Conservation (phyloP, 1,140 invertebrate genomes). For the Chironomus striatipennis region DNA sequence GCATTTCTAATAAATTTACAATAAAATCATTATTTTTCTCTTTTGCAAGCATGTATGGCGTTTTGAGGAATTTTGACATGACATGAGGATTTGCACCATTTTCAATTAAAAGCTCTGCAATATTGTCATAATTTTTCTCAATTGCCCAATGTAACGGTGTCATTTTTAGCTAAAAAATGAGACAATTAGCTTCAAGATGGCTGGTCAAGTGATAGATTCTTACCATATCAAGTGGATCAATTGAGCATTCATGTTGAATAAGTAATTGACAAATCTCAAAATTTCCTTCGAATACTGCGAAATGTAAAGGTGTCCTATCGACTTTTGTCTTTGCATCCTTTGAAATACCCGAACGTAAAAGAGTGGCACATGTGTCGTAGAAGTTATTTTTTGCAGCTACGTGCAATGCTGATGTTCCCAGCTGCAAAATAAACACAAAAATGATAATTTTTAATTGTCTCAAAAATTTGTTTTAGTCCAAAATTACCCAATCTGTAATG, state of each 20-base stretch:
- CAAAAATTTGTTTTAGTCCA: not conserved
- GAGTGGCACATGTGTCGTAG: slow-evolving; percentile 67
- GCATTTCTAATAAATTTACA: slow-evolving; percentile 51
- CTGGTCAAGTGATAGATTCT: slow-evolving; percentile 27
- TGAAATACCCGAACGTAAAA: slow-evolving; percentile 76
- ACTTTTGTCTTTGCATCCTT: slow-evolving; percentile 86
- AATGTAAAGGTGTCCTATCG: slow-evolving; percentile 80
- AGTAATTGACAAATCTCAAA: slow-evolving; percentile 65
- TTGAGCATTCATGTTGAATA: slow-evolving; percentile 65
- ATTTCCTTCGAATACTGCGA: slow-evolving; percentile 80
- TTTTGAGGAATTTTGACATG: slow-evolving; percentile 76
- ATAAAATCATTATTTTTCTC: slow-evolving; percentile 43
- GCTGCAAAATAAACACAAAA: slow-evolving; percentile 41
- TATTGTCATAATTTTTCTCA: slow-evolving; percentile 65
- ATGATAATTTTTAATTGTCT: not conserved
- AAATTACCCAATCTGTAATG: slow-evolving; percentile 78
- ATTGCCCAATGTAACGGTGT: slow-evolving; percentile 92
- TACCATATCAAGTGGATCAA: slow-evolving; percentile 79
- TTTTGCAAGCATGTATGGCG: slow-evolving; percentile 66
- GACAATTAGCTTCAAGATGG: not conserved
- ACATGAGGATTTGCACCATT: slow-evolving; percentile 59
- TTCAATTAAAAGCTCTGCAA: slow-evolving; percentile 60
- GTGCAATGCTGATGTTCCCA: slow-evolving; percentile 84
- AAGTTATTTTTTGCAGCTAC: slow-evolving; percentile 78
- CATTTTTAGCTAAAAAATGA: slow-evolving; percentile 65